Evolutionary conservation across 2,888 invertebrate species (phyloP).

Genomic region (Thecocarcelia acutangulata): DNA sequence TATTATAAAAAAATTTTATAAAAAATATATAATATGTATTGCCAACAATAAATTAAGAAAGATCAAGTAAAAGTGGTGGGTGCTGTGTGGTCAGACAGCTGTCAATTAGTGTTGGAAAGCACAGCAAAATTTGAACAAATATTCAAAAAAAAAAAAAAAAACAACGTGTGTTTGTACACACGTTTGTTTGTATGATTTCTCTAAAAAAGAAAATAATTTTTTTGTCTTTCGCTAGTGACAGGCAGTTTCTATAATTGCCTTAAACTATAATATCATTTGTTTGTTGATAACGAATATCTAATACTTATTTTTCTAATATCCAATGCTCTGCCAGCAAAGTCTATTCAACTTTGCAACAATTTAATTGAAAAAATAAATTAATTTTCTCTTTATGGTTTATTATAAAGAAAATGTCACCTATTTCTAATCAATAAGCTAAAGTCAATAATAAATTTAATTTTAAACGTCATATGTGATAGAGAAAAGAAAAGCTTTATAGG

Average conservation of each 20-base stretch:
- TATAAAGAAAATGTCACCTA: constrained; percentile 18
- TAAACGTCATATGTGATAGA: constrained; percentile 46
- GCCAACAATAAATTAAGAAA: too few species aligned
- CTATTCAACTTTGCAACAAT: constrained; percentile 7
- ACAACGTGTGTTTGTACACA: too few species aligned
- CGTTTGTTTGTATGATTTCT: too few species aligned
- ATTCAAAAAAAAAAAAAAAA: too few species aligned
- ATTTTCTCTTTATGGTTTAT: constrained; percentile 5
- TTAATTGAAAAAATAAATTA: constrained; percentile 6
- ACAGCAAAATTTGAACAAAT: too few species aligned
- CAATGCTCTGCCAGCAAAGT: not conserved
- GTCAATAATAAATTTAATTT: constrained; percentile 25
- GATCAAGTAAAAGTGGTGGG: too few species aligned
- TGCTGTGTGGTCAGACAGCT: too few species aligned
- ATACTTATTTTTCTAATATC: not conserved
- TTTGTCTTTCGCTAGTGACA: too few species aligned
- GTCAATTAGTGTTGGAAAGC: too few species aligned
- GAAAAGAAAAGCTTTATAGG: not conserved
- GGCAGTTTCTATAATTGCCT: not conserved
- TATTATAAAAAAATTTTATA: too few species aligned
- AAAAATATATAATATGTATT: too few species aligned
- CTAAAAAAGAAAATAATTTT: too few species aligned
- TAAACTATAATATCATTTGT: not conserved
- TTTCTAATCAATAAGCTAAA: constrained; percentile 46
- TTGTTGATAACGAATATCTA: not conserved